Evolutionary conservation across 2,113 vertebrate genomes (phyloP), one percentile per base, ranked within the genome.

Genomic region (Meles meles): DNA sequence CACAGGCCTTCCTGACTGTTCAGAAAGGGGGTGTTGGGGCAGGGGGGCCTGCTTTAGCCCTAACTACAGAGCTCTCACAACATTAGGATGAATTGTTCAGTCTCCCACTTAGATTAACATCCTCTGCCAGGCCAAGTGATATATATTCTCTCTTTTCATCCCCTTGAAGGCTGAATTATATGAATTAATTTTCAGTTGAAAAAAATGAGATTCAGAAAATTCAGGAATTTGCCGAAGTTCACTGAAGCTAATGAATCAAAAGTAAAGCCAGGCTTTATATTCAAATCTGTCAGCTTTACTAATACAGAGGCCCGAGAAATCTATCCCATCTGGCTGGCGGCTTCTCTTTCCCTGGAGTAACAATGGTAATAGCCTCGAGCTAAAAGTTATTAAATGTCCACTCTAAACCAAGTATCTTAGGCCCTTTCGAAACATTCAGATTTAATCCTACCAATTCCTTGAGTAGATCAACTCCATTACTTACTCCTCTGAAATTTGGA

Each of bases 121-220:
- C 31, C n/a, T 25, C 12, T 14, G 42, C 47, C 10, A 20, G 49
- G 37, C 44, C 71, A 14, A 61, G 17, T 59, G 44, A 94, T 31
- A 18, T 0, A 25, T 2, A 47, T 29, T 69, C 67, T 80, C 39
- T 71, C 74, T 82, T 74, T 88, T 57, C 63, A 65, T 72, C 14
- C 31, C 88, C 63, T 69, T 89, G 63, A 21, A 88, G 52, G 59
- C 90, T 18, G 21, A 61, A 86, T 82, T 59, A 47, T 37, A 93
- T 29, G 47, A 67, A 69, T 97, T 89, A 86, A 87, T 93, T 95
- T 93, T 93, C 52, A 94, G 44, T 31, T 59, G 79, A 88, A 93
- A 88, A 92, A 79, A 71, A 94, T 79, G 42, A 96, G 29, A 85
- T 93, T 96, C 39, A 72, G 71, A 90, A 93, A 90, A 90, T 65